phyloP scores from a whole-genome alignment of 2,113 vertebrate genomes.

The Pseudois nayaur region DNA sequence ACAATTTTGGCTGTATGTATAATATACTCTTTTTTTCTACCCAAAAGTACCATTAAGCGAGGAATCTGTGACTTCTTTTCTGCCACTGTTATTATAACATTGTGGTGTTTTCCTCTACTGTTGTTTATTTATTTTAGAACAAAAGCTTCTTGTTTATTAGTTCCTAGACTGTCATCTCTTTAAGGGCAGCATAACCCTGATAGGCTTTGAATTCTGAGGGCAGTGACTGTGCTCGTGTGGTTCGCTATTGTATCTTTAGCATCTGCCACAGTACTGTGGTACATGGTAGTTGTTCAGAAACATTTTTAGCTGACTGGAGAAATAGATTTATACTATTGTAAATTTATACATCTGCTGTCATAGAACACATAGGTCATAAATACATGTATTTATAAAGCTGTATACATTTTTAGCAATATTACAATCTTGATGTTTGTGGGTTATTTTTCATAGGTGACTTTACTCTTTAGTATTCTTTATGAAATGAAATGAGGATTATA shows the following conservation, averaged over 20 bases:
- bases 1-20: neutral
- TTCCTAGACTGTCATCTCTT: neutral
- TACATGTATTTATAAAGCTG: neutral
- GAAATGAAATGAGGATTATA: constrained; percentile 29
- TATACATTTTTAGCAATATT: constrained; percentile 12
- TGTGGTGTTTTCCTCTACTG: neutral
- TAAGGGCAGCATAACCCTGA: neutral
- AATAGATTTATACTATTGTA: neutral
- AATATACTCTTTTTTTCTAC: neutral
- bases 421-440: neutral
- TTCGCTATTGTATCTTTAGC: neutral
- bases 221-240: neutral
- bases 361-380: neutral
- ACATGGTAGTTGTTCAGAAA: neutral
- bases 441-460: constrained; percentile 18
- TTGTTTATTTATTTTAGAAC: neutral
- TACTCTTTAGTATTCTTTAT: neutral
- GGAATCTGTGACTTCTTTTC: neutral
- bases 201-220: neutral
- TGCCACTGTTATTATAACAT: neutral
- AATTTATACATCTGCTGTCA: neutral
- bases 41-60: neutral
- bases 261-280: neutral
- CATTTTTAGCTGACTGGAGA: neutral
- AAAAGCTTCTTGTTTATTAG: neutral